These are phyloP conservation scores for Deroplatys truncata DNA, from an alignment of 2,888 invertebrate genomes.

Conservation along the genomic window DNA sequence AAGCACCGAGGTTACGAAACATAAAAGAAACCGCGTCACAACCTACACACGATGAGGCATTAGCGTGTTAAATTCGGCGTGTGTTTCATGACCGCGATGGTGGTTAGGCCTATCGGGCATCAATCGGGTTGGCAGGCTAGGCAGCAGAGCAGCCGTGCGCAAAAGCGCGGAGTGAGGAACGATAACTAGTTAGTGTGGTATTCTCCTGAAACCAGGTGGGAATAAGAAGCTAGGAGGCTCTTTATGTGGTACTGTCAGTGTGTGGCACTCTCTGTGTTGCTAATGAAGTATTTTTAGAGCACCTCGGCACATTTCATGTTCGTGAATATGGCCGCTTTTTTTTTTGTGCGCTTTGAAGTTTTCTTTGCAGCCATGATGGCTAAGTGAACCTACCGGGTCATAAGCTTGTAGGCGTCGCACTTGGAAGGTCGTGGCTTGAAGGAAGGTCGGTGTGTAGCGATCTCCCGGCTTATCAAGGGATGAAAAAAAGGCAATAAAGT, in stretches of 20 bases:
- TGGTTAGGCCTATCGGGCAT: constrained; percentile 33
- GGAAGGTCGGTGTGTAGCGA: constrained; percentile 27
- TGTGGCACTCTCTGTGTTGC: constrained; percentile 4
- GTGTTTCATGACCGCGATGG: constrained; percentile 32
- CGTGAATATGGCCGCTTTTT: constrained; percentile 34
- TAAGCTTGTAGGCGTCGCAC: constrained; percentile 33
- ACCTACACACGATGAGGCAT: constrained; percentile 28
- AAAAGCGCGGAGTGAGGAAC: constrained; percentile 31
- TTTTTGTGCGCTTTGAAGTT: constrained; percentile 34
- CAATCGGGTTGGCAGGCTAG: constrained; percentile 32
- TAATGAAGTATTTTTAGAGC: constrained; percentile 28
- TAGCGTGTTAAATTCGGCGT: constrained; percentile 32
- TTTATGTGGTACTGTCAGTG: constrained; percentile 19
- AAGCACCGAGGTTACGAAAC: background rate
- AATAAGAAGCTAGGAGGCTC: constrained; percentile 23
- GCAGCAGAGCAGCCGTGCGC: constrained; percentile 32
- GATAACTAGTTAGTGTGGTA: constrained; percentile 28
- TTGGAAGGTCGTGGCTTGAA: constrained; percentile 31
- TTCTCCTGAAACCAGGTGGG: constrained; percentile 32
- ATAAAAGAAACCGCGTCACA: background rate
- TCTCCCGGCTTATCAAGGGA: background rate
- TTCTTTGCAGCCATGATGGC: constrained; percentile 35
- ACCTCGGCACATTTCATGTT: constrained; percentile 28
- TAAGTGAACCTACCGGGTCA: constrained; percentile 34
- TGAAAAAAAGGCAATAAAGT: background rate